Conservation (phyloP, 2,797 vertebrate species). For the Thalassophryne amazonica region DNA sequence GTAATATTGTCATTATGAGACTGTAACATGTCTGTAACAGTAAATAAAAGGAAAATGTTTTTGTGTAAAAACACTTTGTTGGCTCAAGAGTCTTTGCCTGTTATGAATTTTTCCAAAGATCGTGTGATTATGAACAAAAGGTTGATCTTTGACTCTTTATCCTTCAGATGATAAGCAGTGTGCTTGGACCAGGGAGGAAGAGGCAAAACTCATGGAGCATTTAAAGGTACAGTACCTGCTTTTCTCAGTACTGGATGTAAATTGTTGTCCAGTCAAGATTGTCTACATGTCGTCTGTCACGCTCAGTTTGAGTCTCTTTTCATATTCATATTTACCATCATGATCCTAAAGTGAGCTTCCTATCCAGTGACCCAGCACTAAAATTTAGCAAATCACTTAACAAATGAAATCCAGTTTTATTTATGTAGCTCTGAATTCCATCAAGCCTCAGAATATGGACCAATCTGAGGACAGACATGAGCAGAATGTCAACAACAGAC, state of each 20-base stretch:
- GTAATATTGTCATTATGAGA: constrained; percentile 52
- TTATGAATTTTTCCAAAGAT: not conserved
- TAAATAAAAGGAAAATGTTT: not conserved
- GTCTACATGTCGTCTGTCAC: not conserved
- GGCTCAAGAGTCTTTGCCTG: not conserved
- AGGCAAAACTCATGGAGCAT: constrained; percentile 78
- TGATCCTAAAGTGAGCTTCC: not conserved
- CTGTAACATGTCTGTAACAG: not conserved
- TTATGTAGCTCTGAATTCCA: no score
- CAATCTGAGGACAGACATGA: no score
- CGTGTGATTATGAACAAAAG: not conserved
- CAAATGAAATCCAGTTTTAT: no score
- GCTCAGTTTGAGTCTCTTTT: not conserved
- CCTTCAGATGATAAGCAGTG: constrained; percentile 82
- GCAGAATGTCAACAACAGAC: no score
- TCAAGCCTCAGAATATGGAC: no score
- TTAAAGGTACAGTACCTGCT: constrained; percentile 71
- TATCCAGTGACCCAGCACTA: not conserved
- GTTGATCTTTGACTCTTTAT: not conserved
- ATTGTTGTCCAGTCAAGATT: no score
- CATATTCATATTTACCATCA: not conserved
- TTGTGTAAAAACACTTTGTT: not conserved
- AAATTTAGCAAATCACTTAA: no score
- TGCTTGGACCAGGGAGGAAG: constrained; percentile 83
- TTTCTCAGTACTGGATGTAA: not conserved